A percentile compares a stretch with the other conserved stretches of the same genome.
Evolutionary conservation across 2,888 invertebrate genomes (phyloP).

Genomic region (Rhagonycha lutea): DNA sequence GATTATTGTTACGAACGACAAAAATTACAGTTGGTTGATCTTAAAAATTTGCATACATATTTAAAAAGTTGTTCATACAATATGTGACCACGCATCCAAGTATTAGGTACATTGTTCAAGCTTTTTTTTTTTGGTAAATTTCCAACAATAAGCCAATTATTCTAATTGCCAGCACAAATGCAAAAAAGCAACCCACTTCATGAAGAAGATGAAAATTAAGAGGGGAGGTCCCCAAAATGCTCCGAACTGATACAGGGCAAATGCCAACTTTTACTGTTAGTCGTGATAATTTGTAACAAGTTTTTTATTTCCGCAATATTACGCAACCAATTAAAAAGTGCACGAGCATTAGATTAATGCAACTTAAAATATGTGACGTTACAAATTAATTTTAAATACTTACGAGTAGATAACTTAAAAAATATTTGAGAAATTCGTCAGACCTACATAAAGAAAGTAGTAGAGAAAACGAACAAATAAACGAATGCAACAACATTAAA

Average conservation of each 20-base stretch:
- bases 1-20: conserved; percentile 6
- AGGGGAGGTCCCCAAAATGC: background rate
- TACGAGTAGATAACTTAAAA: background rate
- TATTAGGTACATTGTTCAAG: background rate
- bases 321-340: background rate
- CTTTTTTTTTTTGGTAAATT: background rate
- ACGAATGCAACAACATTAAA: background rate
- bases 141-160: background rate
- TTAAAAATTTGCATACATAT: background rate
- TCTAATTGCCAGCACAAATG: background rate
- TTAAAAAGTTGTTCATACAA: background rate
- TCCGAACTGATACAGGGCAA: background rate
- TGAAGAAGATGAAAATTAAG: background rate
- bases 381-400: background rate
- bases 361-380: background rate
- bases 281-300: background rate
- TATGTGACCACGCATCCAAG: background rate
- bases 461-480: background rate
- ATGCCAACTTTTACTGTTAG: background rate
- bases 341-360: background rate
- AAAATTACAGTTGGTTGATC: conserved; percentile 1
- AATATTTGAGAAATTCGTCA: background rate
- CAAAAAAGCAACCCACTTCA: background rate
- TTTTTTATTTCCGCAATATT: background rate
- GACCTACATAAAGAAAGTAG: background rate